phyloP scores from a whole-genome alignment of 2,888 invertebrate genomes.

The Didymodactylos carnosus region DNA sequence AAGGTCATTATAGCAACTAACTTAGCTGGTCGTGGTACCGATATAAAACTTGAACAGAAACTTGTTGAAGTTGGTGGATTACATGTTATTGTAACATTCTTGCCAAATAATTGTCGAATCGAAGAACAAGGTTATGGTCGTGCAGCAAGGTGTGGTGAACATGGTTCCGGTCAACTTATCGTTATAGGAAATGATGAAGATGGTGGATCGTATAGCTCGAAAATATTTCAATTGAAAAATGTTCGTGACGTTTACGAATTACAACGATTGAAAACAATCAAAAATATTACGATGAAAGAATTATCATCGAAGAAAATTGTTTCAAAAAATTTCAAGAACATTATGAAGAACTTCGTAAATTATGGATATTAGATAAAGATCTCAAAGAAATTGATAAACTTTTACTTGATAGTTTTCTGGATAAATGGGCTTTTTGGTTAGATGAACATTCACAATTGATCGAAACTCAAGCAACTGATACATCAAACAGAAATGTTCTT shows the following conservation, averaged over 20 bases:
- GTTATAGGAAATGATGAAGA: not conserved
- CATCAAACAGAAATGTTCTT: not conserved
- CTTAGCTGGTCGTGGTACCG: slow-evolving; percentile 16
- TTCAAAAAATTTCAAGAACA: too few relatives aligned
- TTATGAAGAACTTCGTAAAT: too few relatives aligned
- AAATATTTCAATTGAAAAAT: not conserved
- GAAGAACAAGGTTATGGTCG: slow-evolving; percentile 17
- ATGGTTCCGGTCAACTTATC: slow-evolving; percentile 14
- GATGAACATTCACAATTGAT: not conserved
- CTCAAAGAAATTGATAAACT: too few relatives aligned
- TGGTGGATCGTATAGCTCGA: not conserved
- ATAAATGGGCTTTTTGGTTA: too few relatives aligned
- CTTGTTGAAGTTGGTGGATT: slow-evolving; percentile 14
- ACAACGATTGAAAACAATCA: too few relatives aligned
- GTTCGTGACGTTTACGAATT: too few relatives aligned
- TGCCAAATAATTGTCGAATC: slow-evolving; percentile 14
- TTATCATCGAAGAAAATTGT: too few relatives aligned
- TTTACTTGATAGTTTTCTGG: too few relatives aligned
- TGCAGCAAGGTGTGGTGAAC: slow-evolving; percentile 15
- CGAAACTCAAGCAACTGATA: not conserved
- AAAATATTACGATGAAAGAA: too few relatives aligned
- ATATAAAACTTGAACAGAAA: slow-evolving; percentile 3
- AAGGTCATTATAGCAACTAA: slow-evolving; percentile 16
- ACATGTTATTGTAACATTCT: slow-evolving; percentile 15
- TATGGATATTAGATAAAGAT: too few relatives aligned